phyloP scores from a whole-genome alignment of 2,888 invertebrate species.

The Drosophila sordidula region DNA sequence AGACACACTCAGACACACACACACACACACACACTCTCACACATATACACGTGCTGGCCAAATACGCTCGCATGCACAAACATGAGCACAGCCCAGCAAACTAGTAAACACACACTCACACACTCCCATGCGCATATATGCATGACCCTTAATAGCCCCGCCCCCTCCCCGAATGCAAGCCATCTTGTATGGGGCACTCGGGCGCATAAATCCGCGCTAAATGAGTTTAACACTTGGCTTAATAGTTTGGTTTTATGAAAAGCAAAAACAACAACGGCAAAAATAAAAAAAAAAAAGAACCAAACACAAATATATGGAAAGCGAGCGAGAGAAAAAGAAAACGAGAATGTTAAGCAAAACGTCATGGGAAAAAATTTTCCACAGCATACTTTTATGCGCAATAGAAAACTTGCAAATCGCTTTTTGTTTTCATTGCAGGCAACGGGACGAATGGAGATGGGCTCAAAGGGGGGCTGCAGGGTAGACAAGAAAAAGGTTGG shows the following conservation, averaged over 20 bases:
- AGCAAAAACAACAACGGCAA: conserved; percentile 52
- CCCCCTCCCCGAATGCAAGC: conserved; percentile 1
- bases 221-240: conserved; percentile 80
- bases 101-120: conserved; percentile 35
- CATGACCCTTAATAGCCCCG: conserved; percentile 39
- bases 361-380: conserved; percentile 69
- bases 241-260: conserved; percentile 80
- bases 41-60: conserved; percentile 16
- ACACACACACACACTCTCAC: conserved; percentile 7
- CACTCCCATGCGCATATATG: conserved; percentile 17
- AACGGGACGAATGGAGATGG: conserved; percentile 20
- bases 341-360: conserved; percentile 57
- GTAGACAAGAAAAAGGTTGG: background rate
- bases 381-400: conserved; percentile 79
- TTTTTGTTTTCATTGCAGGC: conserved; percentile 76
- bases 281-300: conserved; percentile 24
- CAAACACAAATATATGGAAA: conserved; percentile 47
- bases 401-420: conserved; percentile 80
- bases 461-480: too few species aligned
- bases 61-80: conserved; percentile 35
- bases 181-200: conserved; percentile 71
- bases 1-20: conserved; percentile 34
- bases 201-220: conserved; percentile 81
- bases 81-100: conserved; percentile 13
- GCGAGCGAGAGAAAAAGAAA: conserved; percentile 45